phyloP scores from a whole-genome alignment of 2,888 invertebrate genomes.

The Sycophila texana region DNA sequence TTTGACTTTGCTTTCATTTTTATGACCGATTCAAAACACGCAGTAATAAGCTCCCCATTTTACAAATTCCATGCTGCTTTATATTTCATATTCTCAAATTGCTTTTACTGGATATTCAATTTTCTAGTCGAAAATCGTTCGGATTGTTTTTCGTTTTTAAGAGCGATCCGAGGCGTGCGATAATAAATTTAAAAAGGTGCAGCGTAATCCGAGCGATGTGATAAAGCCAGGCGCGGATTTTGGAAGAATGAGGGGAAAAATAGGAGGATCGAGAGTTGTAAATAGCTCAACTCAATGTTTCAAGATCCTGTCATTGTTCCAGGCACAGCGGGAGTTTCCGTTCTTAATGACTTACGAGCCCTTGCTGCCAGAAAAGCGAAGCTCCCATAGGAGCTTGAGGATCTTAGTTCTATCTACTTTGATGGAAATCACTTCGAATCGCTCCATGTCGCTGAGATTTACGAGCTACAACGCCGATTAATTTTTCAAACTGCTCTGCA shows the following conservation, averaged over 20 bases:
- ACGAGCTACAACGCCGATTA: constrained; percentile 48
- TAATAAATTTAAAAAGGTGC: too few species aligned
- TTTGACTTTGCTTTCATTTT: too few species aligned
- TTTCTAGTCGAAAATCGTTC: too few species aligned
- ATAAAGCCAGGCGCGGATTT: constrained; percentile 12
- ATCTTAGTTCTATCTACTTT: constrained; percentile 39
- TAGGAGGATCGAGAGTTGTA: constrained; percentile 59
- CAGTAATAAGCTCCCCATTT: too few species aligned
- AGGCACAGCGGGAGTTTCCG: constrained; percentile 45
- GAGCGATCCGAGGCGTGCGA: too few species aligned
- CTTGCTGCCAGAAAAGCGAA: constrained; percentile 14
- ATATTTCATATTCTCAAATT: too few species aligned
- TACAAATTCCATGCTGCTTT: too few species aligned
- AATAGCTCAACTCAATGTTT: constrained; percentile 60
- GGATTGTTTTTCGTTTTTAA: too few species aligned
- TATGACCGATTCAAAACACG: too few species aligned
- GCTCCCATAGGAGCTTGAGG: constrained; percentile 36
- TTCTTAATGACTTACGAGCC: constrained; percentile 56
- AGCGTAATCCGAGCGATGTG: too few species aligned
- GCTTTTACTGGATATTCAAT: too few species aligned
- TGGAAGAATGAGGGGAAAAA: constrained; percentile 21
- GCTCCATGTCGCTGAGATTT: constrained; percentile 40
- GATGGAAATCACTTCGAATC: constrained; percentile 43
- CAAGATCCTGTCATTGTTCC: constrained; percentile 56
- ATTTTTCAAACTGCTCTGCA: constrained; percentile 35